These are phyloP conservation scores for Tupaia chinensis DNA, from an alignment of 2,113 vertebrate species.

Conservation along the genomic window DNA sequence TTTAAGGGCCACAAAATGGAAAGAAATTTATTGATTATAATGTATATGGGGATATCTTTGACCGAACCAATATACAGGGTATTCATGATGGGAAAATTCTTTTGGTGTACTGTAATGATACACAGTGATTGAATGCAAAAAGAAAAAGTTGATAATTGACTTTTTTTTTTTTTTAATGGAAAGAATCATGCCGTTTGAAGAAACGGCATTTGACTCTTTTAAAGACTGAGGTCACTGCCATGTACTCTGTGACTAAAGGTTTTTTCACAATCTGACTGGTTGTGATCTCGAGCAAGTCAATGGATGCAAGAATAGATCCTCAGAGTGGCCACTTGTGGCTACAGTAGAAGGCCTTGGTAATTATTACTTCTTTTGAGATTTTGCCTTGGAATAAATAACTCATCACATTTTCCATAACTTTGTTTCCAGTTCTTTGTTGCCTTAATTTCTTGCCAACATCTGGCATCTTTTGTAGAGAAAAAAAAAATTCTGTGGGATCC, in stretches of 20 bases:
- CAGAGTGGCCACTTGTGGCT: neutral
- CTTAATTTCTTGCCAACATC: neutral
- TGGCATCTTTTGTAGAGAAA: neutral
- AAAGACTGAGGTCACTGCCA: neutral
- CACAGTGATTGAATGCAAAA: no score
- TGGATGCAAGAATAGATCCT: neutral
- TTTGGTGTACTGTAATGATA: no score
- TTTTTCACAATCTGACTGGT: neutral
- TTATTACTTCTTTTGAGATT: neutral
- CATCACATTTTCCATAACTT: neutral
- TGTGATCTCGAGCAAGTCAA: no score
- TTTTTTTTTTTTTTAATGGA: neutral
- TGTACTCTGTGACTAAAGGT: neutral
- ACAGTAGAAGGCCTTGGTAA: neutral
- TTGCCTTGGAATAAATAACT: neutral
- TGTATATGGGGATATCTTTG: no score
- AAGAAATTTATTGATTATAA: no score
- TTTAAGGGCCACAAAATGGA: no score
- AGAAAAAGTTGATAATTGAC: no score
- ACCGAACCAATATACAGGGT: no score
- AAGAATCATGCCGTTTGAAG: neutral
- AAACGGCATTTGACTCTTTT: neutral
- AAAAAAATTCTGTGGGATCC: neutral
- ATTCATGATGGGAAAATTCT: no score
- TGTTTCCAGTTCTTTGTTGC: neutral